phyloP scores from a whole-genome alignment of 2,113 vertebrate genomes.

The Saccopteryx bilineata region DNA sequence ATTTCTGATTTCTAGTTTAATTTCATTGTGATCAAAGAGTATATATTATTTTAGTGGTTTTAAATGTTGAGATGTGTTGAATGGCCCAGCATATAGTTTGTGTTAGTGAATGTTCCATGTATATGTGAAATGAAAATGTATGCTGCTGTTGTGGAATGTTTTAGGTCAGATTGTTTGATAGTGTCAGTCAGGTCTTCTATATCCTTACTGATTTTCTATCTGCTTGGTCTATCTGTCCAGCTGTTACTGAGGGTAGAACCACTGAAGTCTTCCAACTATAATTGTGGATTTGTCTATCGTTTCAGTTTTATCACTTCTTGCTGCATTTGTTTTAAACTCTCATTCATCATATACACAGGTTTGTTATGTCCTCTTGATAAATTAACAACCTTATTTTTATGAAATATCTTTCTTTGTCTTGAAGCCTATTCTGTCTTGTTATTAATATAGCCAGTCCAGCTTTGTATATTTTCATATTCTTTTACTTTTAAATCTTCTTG shows the following conservation, averaged over 20 bases:
- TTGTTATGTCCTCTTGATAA: constrained; percentile 38
- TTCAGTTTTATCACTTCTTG: neutral
- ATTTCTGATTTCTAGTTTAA: constrained; percentile 26
- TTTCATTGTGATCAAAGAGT: neutral
- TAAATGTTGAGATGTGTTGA: constrained; percentile 18
- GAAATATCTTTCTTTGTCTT: neutral
- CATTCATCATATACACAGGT: neutral
- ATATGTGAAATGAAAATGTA: neutral
- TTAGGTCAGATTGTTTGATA: constrained; percentile 36
- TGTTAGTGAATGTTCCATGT: neutral
- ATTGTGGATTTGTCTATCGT: neutral
- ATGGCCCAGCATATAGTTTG: neutral
- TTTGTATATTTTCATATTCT: constrained; percentile 11
- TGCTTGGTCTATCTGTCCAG: neutral
- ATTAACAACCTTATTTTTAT: neutral
- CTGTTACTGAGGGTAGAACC: neutral
- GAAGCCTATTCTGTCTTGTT: constrained; percentile 26
- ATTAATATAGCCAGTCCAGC: neutral
- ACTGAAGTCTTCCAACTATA: neutral
- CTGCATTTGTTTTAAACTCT: constrained; percentile 55
- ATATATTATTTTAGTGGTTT: neutral
- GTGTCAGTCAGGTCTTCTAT: neutral
- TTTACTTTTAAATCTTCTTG: constrained; percentile 5
- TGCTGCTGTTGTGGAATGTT: neutral
- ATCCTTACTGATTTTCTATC: neutral